Conservation (phyloP, 1,140 invertebrate genomes). For the Neotoxoptera formosana region DNA sequence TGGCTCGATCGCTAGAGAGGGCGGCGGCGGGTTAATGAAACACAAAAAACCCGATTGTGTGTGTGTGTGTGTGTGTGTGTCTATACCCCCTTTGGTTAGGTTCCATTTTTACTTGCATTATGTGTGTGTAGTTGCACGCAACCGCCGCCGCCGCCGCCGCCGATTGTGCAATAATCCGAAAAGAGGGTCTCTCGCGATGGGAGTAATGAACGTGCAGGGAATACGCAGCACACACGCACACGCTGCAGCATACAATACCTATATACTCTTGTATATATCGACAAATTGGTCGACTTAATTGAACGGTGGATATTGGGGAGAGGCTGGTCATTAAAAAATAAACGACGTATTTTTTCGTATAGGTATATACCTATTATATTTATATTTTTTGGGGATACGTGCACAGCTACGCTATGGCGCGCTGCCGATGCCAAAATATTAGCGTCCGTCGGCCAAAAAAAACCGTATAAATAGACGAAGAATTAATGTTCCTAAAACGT, state of each 20-base stretch:
- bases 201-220: conserved; percentile 47
- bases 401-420: background rate
- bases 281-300: conserved; percentile 46
- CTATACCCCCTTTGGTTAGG: conserved; percentile 27
- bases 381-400: conserved; percentile 24
- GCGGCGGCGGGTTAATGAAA: conserved; percentile 51
- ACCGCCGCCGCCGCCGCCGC: background rate
- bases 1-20: background rate
- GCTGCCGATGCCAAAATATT: conserved; percentile 30
- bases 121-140: background rate
- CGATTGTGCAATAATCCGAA: conserved; percentile 54
- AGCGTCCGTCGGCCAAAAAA: conserved; percentile 11
- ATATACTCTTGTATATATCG: conserved; percentile 7
- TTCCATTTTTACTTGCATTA: conserved; percentile 29
- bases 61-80: background rate
- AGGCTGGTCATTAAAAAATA: background rate
- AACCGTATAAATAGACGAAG: conserved; percentile 42
- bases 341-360: background rate
- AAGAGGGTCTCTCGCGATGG: conserved; percentile 23
- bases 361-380: background rate
- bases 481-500: conserved; percentile 20
- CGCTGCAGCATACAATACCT: background rate
- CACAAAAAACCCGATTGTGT: conserved; percentile 47
- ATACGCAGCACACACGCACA: background rate
- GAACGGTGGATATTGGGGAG: background rate